These are phyloP conservation scores for Orthonychiurus folsomi DNA, from an alignment of 2,888 invertebrate species.

Conservation along the genomic window DNA sequence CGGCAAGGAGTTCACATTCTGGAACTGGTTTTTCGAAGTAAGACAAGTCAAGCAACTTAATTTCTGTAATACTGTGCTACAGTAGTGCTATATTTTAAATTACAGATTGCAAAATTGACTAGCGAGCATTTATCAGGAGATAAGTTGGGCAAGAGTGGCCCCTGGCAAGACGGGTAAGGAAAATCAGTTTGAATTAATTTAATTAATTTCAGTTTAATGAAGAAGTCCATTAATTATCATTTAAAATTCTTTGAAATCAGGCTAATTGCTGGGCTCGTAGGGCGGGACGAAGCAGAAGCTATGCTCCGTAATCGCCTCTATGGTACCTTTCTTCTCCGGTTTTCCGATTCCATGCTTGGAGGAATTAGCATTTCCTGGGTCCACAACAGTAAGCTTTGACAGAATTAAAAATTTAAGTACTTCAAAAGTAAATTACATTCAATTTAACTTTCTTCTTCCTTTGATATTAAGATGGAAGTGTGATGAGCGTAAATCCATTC, in stretches of 20 bases:
- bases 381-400: not conserved
- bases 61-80: too few species aligned
- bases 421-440: not conserved
- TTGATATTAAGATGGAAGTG: not conserved
- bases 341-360: not conserved
- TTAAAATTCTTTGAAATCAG: too few species aligned
- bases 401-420: not conserved
- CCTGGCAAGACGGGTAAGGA: slow-evolving; percentile 2
- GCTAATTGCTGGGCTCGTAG: not conserved
- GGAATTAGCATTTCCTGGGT: not conserved
- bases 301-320: not conserved
- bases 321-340: slow-evolving; percentile 3
- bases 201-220: not conserved
- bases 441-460: not conserved
- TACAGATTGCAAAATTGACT: not conserved
- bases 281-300: not conserved
- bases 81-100: too few species aligned
- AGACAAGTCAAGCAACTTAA: too few species aligned
- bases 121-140: not conserved
- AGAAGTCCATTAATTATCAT: not conserved
- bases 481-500: not conserved
- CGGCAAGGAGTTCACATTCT: not conserved
- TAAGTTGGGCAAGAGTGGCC: not conserved
- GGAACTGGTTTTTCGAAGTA: slow-evolving; percentile 4
- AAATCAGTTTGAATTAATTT: not conserved